Base-by-base conservation (phyloP, 2,888 invertebrate genomes). In the Lasioglossum leucozonium region DNA sequence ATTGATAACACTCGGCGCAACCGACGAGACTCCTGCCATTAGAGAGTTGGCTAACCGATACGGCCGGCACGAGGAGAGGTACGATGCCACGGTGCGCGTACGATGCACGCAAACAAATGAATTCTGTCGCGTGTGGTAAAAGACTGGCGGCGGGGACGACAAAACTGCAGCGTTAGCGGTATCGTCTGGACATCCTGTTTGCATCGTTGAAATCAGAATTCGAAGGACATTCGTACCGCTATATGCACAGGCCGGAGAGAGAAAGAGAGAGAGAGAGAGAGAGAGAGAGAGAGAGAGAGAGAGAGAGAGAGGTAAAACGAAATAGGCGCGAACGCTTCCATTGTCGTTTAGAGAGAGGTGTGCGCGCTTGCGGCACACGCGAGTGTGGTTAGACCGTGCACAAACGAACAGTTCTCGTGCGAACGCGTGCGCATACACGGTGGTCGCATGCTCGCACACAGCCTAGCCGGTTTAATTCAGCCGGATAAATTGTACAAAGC, bases 151-250 rank as follows among this genome's bases (percentile, higher is more conserved):
- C 18, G 8, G 47, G 26, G 40, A 58, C 62, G 58, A 77, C 34
- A 44, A 87, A 88, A 83, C 85, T 82, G 79, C 84, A 74, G 69
- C 67, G 86, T 79, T 72, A 72, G 76, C 82, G 44, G 82, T 81
- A 80, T 81, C 87, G 79, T 81, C 85, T 62, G 79, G 71, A 75
- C 77, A 88, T 88, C 87, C 87, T 88, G 88, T 88, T 87, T 85
- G 74, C 82, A 85, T 65, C 55, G 81, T 82, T 77, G 55, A 78
- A 87, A 79, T 83, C 72, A 78, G 62, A 79, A 86, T 77, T 84
- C 74, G 84, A 83, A 87, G 81, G 80, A 88, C 87, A 76, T 73
- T 84, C 62, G 74, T 72, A 69, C 55, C 76, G 87, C 73, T 77
- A 77, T 51, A 80, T 80, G 73, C 26, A 78, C 79, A 73, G 3